Evolutionary conservation across 1,140 invertebrate species (phyloP).

Genomic region (Littorina saxatilis): DNA sequence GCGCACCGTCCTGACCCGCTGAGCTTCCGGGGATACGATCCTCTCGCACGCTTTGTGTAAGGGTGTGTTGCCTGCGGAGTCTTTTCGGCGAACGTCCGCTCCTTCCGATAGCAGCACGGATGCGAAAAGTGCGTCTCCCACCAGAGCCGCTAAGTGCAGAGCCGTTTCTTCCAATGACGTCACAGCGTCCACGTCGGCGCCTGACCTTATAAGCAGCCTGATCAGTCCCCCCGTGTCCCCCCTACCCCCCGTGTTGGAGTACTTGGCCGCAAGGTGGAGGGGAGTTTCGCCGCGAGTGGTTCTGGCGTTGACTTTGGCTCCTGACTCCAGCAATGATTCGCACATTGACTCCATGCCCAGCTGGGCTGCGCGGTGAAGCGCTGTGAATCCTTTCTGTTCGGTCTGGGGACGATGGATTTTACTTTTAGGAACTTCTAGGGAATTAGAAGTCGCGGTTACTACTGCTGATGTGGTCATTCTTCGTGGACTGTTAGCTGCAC

Average conservation of each 20-base stretch:
- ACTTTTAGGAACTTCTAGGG: neutral
- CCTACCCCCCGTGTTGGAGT: conserved; percentile 18
- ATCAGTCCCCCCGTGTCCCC: conserved; percentile 15
- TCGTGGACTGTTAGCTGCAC: too few species aligned
- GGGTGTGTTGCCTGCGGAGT: conserved; percentile 2
- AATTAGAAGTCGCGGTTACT: neutral
- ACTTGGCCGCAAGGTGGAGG: conserved; percentile 17
- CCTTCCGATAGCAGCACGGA: conserved; percentile 8
- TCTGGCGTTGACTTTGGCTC: conserved; percentile 15
- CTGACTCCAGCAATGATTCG: conserved; percentile 2
- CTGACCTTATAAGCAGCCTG: neutral
- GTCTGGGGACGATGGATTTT: too few species aligned
- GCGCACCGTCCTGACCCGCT: conserved; percentile 45
- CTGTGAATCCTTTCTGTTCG: neutral
- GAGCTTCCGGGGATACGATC: conserved; percentile 45
- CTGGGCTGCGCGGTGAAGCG: conserved; percentile 12
- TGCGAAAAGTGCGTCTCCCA: conserved; percentile 17
- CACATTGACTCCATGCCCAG: conserved; percentile 30
- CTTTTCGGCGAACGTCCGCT: neutral
- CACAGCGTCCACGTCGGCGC: conserved; percentile 8
- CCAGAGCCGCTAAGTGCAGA: conserved; percentile 7
- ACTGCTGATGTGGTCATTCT: neutral
- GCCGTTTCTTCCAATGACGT: neutral
- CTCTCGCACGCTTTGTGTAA: conserved; percentile 28
- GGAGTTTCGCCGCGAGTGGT: conserved; percentile 21